Conservation (phyloP, 2,888 invertebrate species). For the Kuschelorhynchus macadamiae region DNA sequence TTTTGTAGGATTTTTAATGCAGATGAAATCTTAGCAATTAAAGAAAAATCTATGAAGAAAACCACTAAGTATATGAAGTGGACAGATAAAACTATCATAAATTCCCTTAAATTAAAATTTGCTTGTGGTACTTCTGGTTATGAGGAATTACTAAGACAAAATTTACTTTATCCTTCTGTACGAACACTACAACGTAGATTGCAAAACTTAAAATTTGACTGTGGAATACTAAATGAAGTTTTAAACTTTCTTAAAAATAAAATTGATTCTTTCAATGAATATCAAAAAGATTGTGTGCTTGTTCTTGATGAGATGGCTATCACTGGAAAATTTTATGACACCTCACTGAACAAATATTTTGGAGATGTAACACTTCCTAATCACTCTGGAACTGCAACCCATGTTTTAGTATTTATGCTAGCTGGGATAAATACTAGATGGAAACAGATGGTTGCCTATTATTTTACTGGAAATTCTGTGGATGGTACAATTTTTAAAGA, state of each 20-base stretch:
- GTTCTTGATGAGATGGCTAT: constrained; percentile 50
- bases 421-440: constrained; percentile 53
- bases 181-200: constrained; percentile 48
- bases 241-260: constrained; percentile 47
- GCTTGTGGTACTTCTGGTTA: constrained; percentile 9
- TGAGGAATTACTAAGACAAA: not conserved
- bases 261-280: constrained; percentile 27
- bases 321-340: constrained; percentile 44
- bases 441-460: constrained; percentile 58
- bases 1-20: not conserved
- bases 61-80: constrained; percentile 6
- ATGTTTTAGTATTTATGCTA: constrained; percentile 57
- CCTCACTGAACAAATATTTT: constrained; percentile 46
- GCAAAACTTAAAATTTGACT: constrained; percentile 41
- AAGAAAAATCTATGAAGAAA: not conserved
- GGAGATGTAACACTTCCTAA: constrained; percentile 48
- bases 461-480: constrained; percentile 54
- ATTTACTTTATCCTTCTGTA: constrained; percentile 49
- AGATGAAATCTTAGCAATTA: not conserved
- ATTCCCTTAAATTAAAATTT: constrained; percentile 3
- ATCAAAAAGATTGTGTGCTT: constrained; percentile 27
- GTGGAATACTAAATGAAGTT: constrained; percentile 48
- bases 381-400: constrained; percentile 50
- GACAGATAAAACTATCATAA: constrained; percentile 9
- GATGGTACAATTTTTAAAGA: constrained; percentile 48